Base-by-base conservation (phyloP, 2,113 vertebrate genomes). In the Ancistrus triradiatus region DNA sequence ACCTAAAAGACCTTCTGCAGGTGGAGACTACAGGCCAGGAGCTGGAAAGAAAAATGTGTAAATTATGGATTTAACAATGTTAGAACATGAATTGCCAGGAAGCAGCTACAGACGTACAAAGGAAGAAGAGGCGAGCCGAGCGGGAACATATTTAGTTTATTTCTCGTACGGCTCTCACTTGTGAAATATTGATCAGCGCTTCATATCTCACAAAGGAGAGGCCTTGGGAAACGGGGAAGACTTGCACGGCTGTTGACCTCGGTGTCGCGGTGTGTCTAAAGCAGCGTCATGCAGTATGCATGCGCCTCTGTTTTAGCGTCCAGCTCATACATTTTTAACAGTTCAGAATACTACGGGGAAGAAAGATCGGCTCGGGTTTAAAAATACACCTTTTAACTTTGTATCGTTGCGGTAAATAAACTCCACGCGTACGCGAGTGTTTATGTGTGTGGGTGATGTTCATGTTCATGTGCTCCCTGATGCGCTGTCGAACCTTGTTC, bases 261-360 rank as follows among this genome's bases (percentile, higher is more conserved):
- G 67, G 58, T 58, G 69, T 74, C 68, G 80, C 72, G 80, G 68
- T 79, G 57, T 82, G 82, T 80, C 80, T 84, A 79, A 80, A 76
- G 67, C 70, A 80, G 78, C 74, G 67, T 74, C 55, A 69, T 85
- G 73, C 81, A 85, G 74, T 75, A 83, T 86, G 77, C 66, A 85
- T 80, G 80, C 66, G 59, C 27, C 44, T 25, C 72, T 46, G 71
- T 81, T 80, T 77, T 35, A 69, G 67, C 53, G 37, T 59, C 52
- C 60, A n/a, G 35, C 67, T 85, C 85, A 86, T 88, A 68, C 72
- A 85, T 87, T 71, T 87, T 87, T 86, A 73, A 87, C 67, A 70
- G 28, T 49, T 72, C 64, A 76, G 81, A 82, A 84, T 80, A 84
- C 82, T 83, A 79, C 43, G 72, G 56, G 51, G 59, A 43, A 60